Conservation (phyloP, 2,797 vertebrate species). For the Mallotus villosus region DNA sequence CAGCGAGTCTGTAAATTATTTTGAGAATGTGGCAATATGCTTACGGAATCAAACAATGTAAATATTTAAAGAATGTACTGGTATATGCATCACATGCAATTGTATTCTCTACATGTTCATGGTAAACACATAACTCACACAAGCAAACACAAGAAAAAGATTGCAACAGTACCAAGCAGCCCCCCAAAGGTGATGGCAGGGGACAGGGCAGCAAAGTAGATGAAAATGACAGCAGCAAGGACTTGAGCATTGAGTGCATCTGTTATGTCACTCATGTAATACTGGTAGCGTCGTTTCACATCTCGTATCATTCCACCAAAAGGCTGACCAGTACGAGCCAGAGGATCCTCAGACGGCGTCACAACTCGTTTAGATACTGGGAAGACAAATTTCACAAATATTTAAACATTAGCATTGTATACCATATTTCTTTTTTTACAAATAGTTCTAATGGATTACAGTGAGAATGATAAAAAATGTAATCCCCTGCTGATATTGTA, state of each 20-base stretch:
- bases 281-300: slow-evolving; percentile 83
- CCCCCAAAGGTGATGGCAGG: slow-evolving; percentile 95
- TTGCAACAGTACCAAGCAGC: slow-evolving; percentile 78
- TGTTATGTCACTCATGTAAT: slow-evolving; percentile 91
- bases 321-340: slow-evolving; percentile 78
- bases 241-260: slow-evolving; percentile 87
- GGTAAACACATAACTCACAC: background rate
- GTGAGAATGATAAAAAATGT: too few relatives aligned
- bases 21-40: background rate
- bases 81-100: background rate
- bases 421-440: too few relatives aligned
- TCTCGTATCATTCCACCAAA: slow-evolving; percentile 90
- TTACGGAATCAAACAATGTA: background rate
- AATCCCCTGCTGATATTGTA: too few relatives aligned
- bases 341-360: slow-evolving; percentile 77
- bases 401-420: too few relatives aligned
- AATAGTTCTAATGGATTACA: too few relatives aligned
- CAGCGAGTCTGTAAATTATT: too few relatives aligned
- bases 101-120: background rate
- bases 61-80: background rate
- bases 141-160: background rate
- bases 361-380: slow-evolving; percentile 52
- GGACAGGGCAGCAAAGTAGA: slow-evolving; percentile 94
- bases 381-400: slow-evolving; percentile 4
- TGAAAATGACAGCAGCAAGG: slow-evolving; percentile 92